Conservation (phyloP, 2,888 invertebrate species). For the Mythimna impura region DNA sequence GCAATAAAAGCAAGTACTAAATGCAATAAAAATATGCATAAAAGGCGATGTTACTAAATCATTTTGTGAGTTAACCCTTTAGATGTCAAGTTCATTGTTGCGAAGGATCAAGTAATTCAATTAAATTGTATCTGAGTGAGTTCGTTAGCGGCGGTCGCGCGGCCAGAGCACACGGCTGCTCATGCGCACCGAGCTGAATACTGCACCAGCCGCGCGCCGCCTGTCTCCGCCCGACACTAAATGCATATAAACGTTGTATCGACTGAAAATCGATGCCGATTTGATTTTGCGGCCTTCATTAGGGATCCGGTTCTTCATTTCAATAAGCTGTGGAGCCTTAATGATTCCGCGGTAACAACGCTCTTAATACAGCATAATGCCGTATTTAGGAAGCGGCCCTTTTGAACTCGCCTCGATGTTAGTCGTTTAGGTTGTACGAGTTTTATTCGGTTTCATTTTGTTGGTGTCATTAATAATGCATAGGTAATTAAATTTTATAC, state of each 20-base stretch:
- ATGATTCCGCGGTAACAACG: slow-evolving; percentile 87
- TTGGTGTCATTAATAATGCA: slow-evolving; percentile 77
- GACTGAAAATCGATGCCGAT: slow-evolving; percentile 86
- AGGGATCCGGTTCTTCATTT: slow-evolving; percentile 88
- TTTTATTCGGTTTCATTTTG: slow-evolving; percentile 74
- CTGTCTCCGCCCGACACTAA: slow-evolving; percentile 79
- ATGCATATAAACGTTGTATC: slow-evolving; percentile 84
- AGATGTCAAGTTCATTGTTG: slow-evolving; percentile 58
- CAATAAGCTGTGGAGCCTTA: slow-evolving; percentile 86
- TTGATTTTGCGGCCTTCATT: slow-evolving; percentile 90
- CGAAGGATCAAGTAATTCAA: slow-evolving; percentile 74
- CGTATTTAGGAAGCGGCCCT: slow-evolving; percentile 87
- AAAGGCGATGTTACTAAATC: slow-evolving; percentile 8
- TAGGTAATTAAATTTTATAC: slow-evolving; percentile 79
- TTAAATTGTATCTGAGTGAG: slow-evolving; percentile 73
- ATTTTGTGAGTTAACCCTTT: slow-evolving; percentile 43
- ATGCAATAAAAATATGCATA: slow-evolving; percentile 26
- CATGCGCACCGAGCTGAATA: slow-evolving; percentile 46
- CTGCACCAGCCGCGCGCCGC: slow-evolving; percentile 58
- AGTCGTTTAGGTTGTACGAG: slow-evolving; percentile 75
- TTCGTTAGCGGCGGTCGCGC: slow-evolving; percentile 72
- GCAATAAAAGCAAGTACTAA: slow-evolving; percentile 19
- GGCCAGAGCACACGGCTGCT: slow-evolving; percentile 58
- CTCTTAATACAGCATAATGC: slow-evolving; percentile 85
- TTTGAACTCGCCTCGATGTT: slow-evolving; percentile 81